Conservation (phyloP, 2,797 vertebrate species). For the Liparis tanakae region DNA sequence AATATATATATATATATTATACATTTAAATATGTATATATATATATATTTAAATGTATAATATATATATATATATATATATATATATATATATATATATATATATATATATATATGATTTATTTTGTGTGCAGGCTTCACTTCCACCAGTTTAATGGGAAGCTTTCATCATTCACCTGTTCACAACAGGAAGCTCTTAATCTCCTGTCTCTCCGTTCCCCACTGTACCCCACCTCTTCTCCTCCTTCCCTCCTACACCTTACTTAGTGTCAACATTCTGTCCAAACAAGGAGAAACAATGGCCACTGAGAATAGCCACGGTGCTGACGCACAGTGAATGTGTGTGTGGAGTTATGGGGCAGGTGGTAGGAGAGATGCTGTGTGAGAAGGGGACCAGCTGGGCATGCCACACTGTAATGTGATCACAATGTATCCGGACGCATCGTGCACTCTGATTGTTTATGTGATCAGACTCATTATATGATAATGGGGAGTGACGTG, state of each 20-base stretch:
- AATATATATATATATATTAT: too few relatives aligned
- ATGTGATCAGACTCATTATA: slow-evolving; percentile 13
- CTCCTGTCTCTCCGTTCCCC: neutral
- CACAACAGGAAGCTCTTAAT: slow-evolving; percentile 51
- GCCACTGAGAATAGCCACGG: slow-evolving; percentile 65
- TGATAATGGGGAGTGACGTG: slow-evolving; percentile 25
- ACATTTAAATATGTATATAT: too few relatives aligned
- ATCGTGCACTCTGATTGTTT: slow-evolving; percentile 9
- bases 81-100: too few relatives aligned
- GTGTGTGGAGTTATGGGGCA: slow-evolving; percentile 61
- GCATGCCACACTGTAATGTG: slow-evolving; percentile 44
- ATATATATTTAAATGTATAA: too few relatives aligned
- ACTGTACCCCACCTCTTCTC: neutral
- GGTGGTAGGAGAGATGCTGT: slow-evolving; percentile 54
- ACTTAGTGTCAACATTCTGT: slow-evolving; percentile 60
- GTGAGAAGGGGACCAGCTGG: slow-evolving; percentile 65
- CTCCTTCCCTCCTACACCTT: slow-evolving; percentile 43
- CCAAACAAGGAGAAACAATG: slow-evolving; percentile 57
- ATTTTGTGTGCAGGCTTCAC: slow-evolving; percentile 14
- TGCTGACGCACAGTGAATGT: slow-evolving; percentile 48
- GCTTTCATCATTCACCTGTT: slow-evolving; percentile 25
- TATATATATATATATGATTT: too few relatives aligned
- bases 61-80: too few relatives aligned
- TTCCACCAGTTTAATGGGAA: neutral
- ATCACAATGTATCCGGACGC: slow-evolving; percentile 48